Evolutionary conservation across 1,140 invertebrate genomes (phyloP).

Genomic region (Diorhabda sublineata): DNA sequence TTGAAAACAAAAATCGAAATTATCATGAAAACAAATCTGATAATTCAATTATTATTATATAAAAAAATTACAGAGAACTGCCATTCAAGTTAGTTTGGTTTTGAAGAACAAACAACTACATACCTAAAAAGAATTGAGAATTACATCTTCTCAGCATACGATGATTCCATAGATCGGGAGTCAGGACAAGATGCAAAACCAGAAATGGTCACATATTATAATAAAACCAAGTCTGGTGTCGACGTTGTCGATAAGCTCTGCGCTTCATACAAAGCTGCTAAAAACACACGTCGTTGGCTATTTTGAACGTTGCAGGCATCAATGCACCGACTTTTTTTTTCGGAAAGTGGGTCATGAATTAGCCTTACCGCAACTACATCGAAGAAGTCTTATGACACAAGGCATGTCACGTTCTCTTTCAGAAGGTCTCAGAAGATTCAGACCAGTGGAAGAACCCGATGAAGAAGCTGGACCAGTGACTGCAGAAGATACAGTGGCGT

Average conservation of each 20-base stretch:
- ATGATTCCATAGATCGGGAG: no score
- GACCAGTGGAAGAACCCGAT: background rate
- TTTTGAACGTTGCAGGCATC: slow-evolving; percentile 19
- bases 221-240: slow-evolving; percentile 16
- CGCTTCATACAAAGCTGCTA: slow-evolving; percentile 14
- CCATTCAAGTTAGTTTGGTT: background rate
- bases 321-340: slow-evolving; percentile 8
- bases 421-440: background rate
- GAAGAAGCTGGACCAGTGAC: background rate
- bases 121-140: background rate
- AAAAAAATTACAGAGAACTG: no score
- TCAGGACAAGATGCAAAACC: no score
- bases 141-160: background rate
- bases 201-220: slow-evolving; percentile 13
- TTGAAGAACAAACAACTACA: background rate
- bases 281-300: slow-evolving; percentile 15
- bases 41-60: no score
- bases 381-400: background rate
- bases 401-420: slow-evolving; percentile 3
- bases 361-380: background rate
- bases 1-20: no score
- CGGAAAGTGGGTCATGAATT: background rate
- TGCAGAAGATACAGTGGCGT: background rate
- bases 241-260: slow-evolving; percentile 16
- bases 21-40: no score